Conservation (phyloP, 2,888 invertebrate genomes). For the Cataglyphis altisquamis region DNA sequence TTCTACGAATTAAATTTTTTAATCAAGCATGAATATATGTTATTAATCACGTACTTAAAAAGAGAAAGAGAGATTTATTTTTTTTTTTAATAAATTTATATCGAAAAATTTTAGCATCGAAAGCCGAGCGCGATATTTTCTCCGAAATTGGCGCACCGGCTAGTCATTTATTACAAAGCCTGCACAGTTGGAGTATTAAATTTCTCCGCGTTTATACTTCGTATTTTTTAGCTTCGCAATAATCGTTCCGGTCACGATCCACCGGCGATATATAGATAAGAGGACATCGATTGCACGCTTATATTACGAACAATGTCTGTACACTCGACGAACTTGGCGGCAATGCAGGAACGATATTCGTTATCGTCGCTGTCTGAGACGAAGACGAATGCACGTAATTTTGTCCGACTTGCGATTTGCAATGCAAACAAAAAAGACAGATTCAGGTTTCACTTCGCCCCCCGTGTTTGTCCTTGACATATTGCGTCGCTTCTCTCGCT, state of each 20-base stretch:
- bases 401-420: constrained; percentile 38
- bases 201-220: background rate
- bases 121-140: background rate
- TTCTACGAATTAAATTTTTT: background rate
- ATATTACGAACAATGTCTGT: constrained; percentile 17
- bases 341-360: background rate
- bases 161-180: background rate
- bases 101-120: background rate
- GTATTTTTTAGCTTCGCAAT: constrained; percentile 11
- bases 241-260: constrained; percentile 33
- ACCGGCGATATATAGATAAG: background rate
- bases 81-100: background rate
- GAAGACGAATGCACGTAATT: constrained; percentile 48
- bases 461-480: constrained; percentile 37
- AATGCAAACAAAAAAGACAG: constrained; percentile 47
- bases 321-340: constrained; percentile 18
- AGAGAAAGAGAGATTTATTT: background rate
- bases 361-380: background rate
- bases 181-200: background rate
- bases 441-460: constrained; percentile 44
- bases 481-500: constrained; percentile 21
- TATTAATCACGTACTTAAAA: background rate
- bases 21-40: background rate
- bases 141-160: background rate
- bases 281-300: constrained; percentile 32